Conservation (phyloP, 2,113 vertebrate species). For the Melanerpes aurifrons region DNA sequence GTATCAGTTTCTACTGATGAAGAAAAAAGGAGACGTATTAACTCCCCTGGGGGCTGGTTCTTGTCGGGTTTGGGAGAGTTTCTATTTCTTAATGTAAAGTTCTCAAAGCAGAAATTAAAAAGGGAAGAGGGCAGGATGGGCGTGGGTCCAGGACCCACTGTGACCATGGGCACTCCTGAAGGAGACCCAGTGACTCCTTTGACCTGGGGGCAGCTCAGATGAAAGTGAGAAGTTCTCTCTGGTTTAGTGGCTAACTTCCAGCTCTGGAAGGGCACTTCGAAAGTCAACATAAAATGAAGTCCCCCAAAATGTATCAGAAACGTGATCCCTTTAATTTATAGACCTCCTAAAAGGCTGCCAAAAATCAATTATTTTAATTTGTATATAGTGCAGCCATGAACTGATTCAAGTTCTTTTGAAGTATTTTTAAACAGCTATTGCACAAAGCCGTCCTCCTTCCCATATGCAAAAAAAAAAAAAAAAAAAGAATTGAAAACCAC, state of each 20-base stretch:
- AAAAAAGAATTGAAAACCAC: constrained; percentile 27
- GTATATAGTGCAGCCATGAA: constrained; percentile 53
- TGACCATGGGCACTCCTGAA: neutral
- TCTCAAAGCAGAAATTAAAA: constrained; percentile 9
- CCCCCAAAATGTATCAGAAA: constrained; percentile 62
- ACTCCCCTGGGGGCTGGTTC: neutral
- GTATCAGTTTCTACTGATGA: constrained; percentile 13
- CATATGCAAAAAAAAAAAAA: neutral
- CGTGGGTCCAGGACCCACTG: neutral
- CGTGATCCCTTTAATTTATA: constrained; percentile 64
- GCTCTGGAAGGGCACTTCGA: neutral
- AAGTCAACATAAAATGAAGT: constrained; percentile 46
- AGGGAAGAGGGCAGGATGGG: neutral
- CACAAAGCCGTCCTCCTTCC: constrained; percentile 55
- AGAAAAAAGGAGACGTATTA: constrained; percentile 22
- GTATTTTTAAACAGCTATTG: constrained; percentile 64
- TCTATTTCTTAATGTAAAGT: neutral
- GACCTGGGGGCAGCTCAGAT: constrained; percentile 6
- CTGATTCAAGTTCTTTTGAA: constrained; percentile 71
- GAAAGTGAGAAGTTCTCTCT: constrained; percentile 1
- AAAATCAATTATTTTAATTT: constrained; percentile 76
- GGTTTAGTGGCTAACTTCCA: constrained; percentile 51
- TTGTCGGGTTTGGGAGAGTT: neutral
- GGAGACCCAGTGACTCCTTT: neutral
- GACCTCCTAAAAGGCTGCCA: constrained; percentile 66